A percentile compares a stretch with the other conserved stretches of the same genome.
phyloP scores from a whole-genome alignment of 2,888 invertebrate genomes.

The Tiliacea aurago region DNA sequence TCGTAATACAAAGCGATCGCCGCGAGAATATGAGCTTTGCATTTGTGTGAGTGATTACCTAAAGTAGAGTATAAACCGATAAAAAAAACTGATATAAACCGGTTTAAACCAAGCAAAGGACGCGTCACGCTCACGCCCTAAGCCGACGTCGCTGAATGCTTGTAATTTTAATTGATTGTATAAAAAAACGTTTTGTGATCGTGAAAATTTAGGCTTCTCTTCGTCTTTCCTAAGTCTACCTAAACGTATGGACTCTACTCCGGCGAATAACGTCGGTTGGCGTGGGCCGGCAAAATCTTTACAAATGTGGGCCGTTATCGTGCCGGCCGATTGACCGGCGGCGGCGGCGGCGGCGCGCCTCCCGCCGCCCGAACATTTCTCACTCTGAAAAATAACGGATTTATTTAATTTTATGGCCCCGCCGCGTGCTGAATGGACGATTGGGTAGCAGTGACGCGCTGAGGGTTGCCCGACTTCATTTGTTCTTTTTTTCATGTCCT shows the following conservation, averaged over 20 bases:
- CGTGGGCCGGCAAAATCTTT: slow-evolving; percentile 87
- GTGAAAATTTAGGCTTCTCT: slow-evolving; percentile 36
- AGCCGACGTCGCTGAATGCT: too few relatives aligned
- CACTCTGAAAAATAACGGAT: slow-evolving; percentile 90
- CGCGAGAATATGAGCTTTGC: too few relatives aligned
- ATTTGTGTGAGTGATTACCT: too few relatives aligned
- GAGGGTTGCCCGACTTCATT: slow-evolving; percentile 70
- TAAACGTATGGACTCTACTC: slow-evolving; percentile 83
- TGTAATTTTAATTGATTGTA: not conserved
- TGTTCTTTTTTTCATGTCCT: slow-evolving; percentile 65
- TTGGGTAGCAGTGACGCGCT: slow-evolving; percentile 76
- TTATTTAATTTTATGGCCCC: slow-evolving; percentile 90
- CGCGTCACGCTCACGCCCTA: too few relatives aligned
- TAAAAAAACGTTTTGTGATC: not conserved
- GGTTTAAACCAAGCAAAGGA: too few relatives aligned
- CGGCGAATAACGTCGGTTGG: slow-evolving; percentile 79
- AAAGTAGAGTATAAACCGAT: too few relatives aligned
- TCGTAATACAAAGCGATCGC: too few relatives aligned
- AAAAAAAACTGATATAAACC: too few relatives aligned
- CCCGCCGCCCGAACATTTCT: slow-evolving; percentile 81
- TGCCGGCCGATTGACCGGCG: slow-evolving; percentile 88
- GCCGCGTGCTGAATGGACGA: slow-evolving; percentile 89
- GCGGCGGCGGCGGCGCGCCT: slow-evolving; percentile 76
- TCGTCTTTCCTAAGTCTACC: slow-evolving; percentile 67
- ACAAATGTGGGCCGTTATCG: slow-evolving; percentile 90